Conservation (phyloP, 2,797 vertebrate genomes). For the Astyanax mexicanus region DNA sequence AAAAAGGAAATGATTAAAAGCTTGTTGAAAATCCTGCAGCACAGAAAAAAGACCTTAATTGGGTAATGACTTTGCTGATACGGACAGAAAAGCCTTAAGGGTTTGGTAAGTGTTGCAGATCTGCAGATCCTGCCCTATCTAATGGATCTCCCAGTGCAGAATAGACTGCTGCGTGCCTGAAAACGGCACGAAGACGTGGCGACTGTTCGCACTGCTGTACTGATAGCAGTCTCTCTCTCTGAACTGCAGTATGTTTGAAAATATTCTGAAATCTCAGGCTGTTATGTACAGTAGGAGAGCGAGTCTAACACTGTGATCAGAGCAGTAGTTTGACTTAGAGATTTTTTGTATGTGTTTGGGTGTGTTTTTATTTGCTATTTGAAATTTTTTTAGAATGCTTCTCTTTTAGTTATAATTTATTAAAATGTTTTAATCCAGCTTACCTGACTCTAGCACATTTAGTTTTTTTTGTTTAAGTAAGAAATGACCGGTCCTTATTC, state of each 20-base stretch:
- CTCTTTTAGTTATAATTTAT: not conserved
- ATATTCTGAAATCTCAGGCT: not conserved
- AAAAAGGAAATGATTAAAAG: constrained; percentile 40
- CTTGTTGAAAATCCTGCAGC: constrained; percentile 42
- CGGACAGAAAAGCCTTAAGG: constrained; percentile 43
- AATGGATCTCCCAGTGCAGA: constrained; percentile 35
- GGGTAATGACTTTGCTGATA: constrained; percentile 35
- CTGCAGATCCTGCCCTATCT: constrained; percentile 39
- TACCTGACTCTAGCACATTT: not conserved
- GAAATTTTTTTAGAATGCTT: not conserved
- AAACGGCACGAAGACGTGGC: constrained; percentile 12
- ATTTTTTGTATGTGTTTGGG: not conserved
- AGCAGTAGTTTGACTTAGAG: not conserved
- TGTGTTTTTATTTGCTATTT: no score
- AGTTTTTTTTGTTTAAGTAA: not conserved
- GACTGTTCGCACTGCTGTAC: constrained; percentile 20
- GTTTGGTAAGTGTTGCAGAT: constrained; percentile 46
- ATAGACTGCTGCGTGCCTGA: constrained; percentile 36
- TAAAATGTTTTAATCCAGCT: not conserved
- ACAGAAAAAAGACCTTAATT: constrained; percentile 39
- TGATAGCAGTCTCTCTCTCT: constrained; percentile 4
- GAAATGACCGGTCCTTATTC: not conserved
- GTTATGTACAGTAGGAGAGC: not conserved
- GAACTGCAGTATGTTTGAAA: constrained; percentile 9
- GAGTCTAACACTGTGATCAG: not conserved